Evolutionary conservation across 2,797 vertebrate species (phyloP), one percentile per base, ranked within the genome.

Genomic region (Sebastes nivosus): DNA sequence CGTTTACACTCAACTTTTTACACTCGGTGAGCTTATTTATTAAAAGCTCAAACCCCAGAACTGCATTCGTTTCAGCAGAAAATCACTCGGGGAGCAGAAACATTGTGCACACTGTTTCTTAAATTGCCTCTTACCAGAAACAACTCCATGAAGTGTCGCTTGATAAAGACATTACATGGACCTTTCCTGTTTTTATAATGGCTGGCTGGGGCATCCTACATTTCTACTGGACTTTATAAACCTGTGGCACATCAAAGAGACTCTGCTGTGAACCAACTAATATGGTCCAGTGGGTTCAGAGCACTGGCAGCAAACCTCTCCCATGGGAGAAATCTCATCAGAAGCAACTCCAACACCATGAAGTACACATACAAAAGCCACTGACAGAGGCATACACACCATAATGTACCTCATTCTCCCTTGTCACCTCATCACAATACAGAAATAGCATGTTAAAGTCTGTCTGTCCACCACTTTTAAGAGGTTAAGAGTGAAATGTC

Each of bases 201-300:
- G 11, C 59, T 32, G 12, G 29, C 61, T 27, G 79, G 8, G 13
- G 29, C 20, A 36, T 59, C 55, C 10, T 16, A 66, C 38, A 30
- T 1, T 46, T 58, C 42, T 74, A 8, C 50, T 46, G 36, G 42
- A 46, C 64, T 72, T 50, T 20, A 52, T 11, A 13, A 79, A 63
- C 36, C 50, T 25, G 58, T 71, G 42, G 69, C 66, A 70, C 69
- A 78, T 86, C 59, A 81, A 80, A 87, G 65, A 74, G 36, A 63
- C 68, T 72, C 74, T 18, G 69, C 74, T 55, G 60, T 25, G 50
- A 78, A 58, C 30, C 36, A 38, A 27, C 61, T 77, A 71, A 77
- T 55, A 38, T 63, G 54, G 42, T 63, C 75, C 67, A 68, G 58
- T 55, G 71, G 64, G 71, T 78, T 81, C 54, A 20, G 32, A 61